These are phyloP conservation scores for Carterocephalus palaemon DNA, from an alignment of 2,888 invertebrate genomes.

Conservation along the genomic window DNA sequence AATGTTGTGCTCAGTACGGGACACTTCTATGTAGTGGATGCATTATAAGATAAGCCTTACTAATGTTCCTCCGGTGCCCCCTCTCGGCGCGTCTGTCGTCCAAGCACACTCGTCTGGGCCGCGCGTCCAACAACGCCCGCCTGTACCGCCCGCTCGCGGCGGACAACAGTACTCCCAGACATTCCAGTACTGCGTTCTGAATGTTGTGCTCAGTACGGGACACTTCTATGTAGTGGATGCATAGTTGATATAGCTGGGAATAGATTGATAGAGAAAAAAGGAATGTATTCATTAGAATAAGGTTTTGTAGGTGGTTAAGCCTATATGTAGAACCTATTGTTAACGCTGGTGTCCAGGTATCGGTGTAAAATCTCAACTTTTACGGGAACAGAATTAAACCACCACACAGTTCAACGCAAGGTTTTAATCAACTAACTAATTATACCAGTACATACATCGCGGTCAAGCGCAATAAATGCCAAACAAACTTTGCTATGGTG, in stretches of 20 bases:
- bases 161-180: constrained; percentile 81
- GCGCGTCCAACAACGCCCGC: constrained; percentile 72
- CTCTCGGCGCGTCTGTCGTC: constrained; percentile 58
- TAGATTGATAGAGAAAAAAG: constrained; percentile 12
- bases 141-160: constrained; percentile 67
- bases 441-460: too few relatives aligned
- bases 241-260: constrained; percentile 86
- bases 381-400: too few relatives aligned
- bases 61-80: constrained; percentile 72
- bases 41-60: constrained; percentile 54
- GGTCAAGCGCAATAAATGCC: too few relatives aligned
- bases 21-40: constrained; percentile 77
- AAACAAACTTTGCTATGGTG: too few relatives aligned
- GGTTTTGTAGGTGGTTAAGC: too few relatives aligned
- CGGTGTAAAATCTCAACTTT: too few relatives aligned
- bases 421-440: too few relatives aligned
- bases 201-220: constrained; percentile 90
- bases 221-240: constrained; percentile 82
- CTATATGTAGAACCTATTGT: too few relatives aligned
- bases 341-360: too few relatives aligned
- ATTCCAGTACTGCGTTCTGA: constrained; percentile 91
- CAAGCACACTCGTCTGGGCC: constrained; percentile 45
- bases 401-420: too few relatives aligned
- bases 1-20: constrained; percentile 89
- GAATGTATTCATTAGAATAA: too few relatives aligned